Conservation (phyloP, 2,113 vertebrate genomes). For the Notothenia rossii region DNA sequence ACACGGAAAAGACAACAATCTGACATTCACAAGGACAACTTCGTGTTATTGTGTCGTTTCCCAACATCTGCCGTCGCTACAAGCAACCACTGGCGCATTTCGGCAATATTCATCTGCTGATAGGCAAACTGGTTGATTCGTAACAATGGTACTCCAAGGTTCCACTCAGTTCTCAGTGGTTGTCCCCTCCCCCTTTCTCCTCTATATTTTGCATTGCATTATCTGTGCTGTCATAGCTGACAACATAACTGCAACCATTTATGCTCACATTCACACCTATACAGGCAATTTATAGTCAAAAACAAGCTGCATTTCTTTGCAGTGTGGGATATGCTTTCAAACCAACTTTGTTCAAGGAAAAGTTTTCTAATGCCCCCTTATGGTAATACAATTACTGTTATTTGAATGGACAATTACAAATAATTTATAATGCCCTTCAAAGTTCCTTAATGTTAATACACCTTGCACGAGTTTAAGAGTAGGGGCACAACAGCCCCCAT, state of each 20-base stretch:
- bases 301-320: too few species aligned
- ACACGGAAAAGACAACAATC: not conserved
- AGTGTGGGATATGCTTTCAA: too few species aligned
- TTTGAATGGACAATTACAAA: not conserved
- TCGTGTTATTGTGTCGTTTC: conserved; percentile 10
- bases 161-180: not conserved
- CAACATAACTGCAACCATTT: not conserved
- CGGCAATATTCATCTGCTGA: conserved; percentile 9
- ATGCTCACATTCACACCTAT: too few species aligned
- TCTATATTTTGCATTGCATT: not conserved
- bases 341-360: too few species aligned
- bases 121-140: conserved; percentile 34
- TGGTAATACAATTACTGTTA: not conserved
- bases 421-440: not conserved
- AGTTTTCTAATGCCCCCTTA: not conserved
- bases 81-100: conserved; percentile 16
- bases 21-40: conserved; percentile 6
- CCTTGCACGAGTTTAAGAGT: not conserved
- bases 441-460: not conserved
- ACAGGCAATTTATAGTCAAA: too few species aligned
- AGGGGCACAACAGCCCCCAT: not conserved
- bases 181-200: not conserved
- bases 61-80: conserved; percentile 16
- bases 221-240: conserved; percentile 29
- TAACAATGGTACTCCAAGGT: conserved; percentile 11